Conservation (phyloP, 2,888 invertebrate species). For the Uloborus plumipes region DNA sequence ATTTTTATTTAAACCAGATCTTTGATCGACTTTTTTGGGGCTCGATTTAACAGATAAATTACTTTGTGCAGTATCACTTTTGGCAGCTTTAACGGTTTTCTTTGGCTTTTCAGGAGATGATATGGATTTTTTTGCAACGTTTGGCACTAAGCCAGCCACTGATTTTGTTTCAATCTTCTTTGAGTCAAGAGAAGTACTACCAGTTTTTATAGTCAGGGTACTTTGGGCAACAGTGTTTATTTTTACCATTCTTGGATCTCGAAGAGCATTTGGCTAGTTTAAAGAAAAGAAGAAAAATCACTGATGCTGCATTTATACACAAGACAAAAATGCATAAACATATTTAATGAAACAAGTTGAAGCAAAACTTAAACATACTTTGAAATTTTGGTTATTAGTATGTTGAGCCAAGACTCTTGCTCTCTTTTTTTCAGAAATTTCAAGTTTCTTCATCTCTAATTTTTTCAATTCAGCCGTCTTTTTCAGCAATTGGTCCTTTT, state of each 20-base stretch:
- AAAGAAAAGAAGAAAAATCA: neutral
- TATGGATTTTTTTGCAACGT: neutral
- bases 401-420: neutral
- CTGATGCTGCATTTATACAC: neutral
- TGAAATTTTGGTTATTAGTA: neutral
- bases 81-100: too few relatives aligned
- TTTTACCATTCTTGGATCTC: slow-evolving; percentile 21
- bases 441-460: too few relatives aligned
- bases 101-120: too few relatives aligned
- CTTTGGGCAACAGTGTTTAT: neutral
- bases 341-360: neutral
- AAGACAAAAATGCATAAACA: neutral
- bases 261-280: neutral
- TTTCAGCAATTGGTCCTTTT: slow-evolving; percentile 15
- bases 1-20: too few relatives aligned
- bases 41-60: too few relatives aligned
- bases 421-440: neutral
- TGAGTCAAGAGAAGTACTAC: neutral
- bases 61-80: too few relatives aligned
- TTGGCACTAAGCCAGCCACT: neutral
- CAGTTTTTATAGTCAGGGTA: neutral
- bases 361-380: slow-evolving; percentile 1
- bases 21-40: too few relatives aligned
- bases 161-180: neutral
- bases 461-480: neutral